A percentile compares a stretch with the other conserved stretches of the same genome.
These are phyloP conservation scores for Bos indicus DNA, from an alignment of 2,113 vertebrate genomes.

Conservation along the genomic window DNA sequence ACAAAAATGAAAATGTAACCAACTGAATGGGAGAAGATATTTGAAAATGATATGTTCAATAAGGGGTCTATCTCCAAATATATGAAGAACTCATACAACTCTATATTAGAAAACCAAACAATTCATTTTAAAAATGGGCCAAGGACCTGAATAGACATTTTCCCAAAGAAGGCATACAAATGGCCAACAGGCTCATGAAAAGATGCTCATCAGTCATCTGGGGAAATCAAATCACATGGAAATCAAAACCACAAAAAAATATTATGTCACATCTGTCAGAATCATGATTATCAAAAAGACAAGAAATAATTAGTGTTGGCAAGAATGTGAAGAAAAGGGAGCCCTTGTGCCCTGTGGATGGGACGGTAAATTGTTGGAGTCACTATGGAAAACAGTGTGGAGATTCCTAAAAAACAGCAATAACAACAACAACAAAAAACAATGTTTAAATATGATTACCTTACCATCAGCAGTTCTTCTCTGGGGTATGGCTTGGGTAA, in stretches of 20 bases:
- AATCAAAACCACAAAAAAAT: neutral
- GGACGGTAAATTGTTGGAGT: neutral
- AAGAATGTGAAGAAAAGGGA: neutral
- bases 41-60: neutral
- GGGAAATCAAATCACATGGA: neutral
- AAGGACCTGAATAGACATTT: neutral
- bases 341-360: neutral
- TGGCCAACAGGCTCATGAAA: neutral
- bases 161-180: neutral
- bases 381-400: neutral
- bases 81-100: neutral
- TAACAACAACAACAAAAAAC: neutral
- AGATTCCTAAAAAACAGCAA: neutral
- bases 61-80: neutral
- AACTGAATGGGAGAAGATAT: neutral
- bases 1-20: neutral
- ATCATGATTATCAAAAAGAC: neutral
- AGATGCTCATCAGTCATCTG: neutral
- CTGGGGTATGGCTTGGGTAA: neutral
- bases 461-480: neutral
- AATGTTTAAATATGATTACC: neutral
- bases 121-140: neutral
- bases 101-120: neutral
- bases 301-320: neutral
- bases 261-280: neutral